phyloP scores from a whole-genome alignment of 2,113 vertebrate species.

The Pachyramphus minor region DNA sequence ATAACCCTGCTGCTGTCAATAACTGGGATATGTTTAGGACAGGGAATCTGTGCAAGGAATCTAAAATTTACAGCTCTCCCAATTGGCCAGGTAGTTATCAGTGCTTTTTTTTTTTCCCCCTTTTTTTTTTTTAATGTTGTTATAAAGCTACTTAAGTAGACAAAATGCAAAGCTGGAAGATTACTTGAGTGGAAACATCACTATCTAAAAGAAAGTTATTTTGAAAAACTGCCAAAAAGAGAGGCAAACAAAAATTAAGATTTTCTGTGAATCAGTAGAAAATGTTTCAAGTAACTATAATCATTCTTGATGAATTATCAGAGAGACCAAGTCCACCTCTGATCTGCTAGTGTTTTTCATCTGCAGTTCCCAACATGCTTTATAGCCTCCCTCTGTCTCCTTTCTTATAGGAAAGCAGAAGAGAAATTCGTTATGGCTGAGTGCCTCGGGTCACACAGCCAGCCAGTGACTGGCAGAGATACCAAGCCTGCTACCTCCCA shows the following conservation, averaged over 20 bases:
- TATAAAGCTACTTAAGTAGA: neutral
- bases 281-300: slow-evolving; percentile 41
- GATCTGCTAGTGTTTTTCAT: slow-evolving; percentile 27
- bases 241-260: slow-evolving; percentile 21
- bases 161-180: neutral
- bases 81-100: neutral
- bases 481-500: neutral
- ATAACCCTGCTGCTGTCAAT: neutral
- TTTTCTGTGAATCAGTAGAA: neutral
- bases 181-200: neutral
- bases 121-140: no score
- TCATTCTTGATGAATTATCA: slow-evolving; percentile 32
- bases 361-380: slow-evolving; percentile 6
- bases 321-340: slow-evolving; percentile 35
- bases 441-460: neutral
- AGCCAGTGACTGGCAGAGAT: slow-evolving; percentile 25
- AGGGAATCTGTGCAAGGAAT: neutral
- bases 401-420: neutral
- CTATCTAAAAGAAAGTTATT: neutral
- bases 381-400: slow-evolving; percentile 13
- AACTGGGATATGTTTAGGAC: neutral
- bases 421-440: neutral
- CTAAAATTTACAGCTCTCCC: neutral
- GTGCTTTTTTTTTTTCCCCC: neutral
- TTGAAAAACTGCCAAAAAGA: neutral